Base-by-base conservation (phyloP, 2,888 invertebrate genomes). In the Synergus gifuensis region DNA sequence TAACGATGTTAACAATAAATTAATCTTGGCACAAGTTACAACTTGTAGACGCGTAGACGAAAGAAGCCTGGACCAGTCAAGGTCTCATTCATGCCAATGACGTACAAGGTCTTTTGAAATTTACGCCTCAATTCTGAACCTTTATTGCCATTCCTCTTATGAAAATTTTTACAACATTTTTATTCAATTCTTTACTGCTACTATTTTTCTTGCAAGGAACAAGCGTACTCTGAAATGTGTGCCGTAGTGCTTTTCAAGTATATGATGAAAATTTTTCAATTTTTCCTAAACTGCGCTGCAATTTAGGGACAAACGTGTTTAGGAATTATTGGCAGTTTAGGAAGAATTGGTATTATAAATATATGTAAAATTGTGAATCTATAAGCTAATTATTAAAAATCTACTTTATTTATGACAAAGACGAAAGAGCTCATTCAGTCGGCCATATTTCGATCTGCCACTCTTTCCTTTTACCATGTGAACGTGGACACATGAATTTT, bases 11-110 rank as follows among this genome's bases (percentile, higher is more conserved):
- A 76, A 22, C 40, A 63, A 77, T 66, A 66, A 28, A 77, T 40
- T 49, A 77, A 49, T 46, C 73, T 62, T 49, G 18, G 36, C 54
- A 64, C 22, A 66, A 64, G 9, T 46, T 64, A 63, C 5, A 36
- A 54, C 36, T 36, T 36, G 66, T 64, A 66, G 64, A 42, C 66
- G 66, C 76, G 44, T 73, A 54, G 49, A 54, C 54, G 54, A 73
- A 73, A 49, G 49, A 36, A 36, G 36, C 49, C 54, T 73, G 73
- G 73, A 40, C 54, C 73, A 73, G 40, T 54, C 73, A 73, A 73
- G 49, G 54, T 73, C 73, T 73, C 54, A 58, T 54, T 54, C 36
- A 73, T 73, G 54, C 54, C 54, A 73, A 36, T 49, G 36, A 40
- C 36, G 54, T 54, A 36, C 54, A 73, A 73, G 54, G 73, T 73